phyloP scores from a whole-genome alignment of 2,888 invertebrate species.

The Galerucella pusilla region DNA sequence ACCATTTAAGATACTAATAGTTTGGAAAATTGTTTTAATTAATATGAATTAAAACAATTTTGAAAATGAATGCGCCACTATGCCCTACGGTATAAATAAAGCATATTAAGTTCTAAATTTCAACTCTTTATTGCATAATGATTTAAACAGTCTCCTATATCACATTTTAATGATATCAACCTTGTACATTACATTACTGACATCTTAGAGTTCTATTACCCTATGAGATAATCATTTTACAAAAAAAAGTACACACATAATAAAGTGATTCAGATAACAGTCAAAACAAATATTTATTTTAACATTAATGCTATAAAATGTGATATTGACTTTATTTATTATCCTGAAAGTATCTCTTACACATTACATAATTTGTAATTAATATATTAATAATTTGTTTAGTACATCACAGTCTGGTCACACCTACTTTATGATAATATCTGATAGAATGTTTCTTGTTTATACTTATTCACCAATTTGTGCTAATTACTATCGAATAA shows the following conservation, averaged over 20 bases:
- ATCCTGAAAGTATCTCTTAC: background rate
- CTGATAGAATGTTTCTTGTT: background rate
- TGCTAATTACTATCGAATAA: background rate
- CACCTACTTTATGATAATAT: background rate
- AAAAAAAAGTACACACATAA: conserved; percentile 5
- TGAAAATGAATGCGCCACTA: no score
- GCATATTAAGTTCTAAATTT: no score
- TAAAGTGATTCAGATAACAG: conserved; percentile 19
- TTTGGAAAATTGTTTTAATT: no score
- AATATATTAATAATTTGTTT: background rate
- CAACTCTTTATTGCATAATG: no score
- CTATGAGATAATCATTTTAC: background rate
- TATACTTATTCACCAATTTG: background rate
- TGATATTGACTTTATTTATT: background rate
- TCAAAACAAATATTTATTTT: conserved; percentile 27
- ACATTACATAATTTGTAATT: background rate
- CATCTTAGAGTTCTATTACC: background rate
- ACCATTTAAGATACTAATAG: no score
- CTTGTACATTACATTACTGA: no score
- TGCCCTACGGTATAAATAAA: no score
- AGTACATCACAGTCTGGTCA: background rate
- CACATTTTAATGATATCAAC: no score
- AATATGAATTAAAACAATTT: no score
- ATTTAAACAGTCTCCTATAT: no score
- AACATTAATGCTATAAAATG: conserved; percentile 18